These are phyloP conservation scores for Nymphalis io DNA, from an alignment of 1,140 invertebrate species.

Conservation along the genomic window DNA sequence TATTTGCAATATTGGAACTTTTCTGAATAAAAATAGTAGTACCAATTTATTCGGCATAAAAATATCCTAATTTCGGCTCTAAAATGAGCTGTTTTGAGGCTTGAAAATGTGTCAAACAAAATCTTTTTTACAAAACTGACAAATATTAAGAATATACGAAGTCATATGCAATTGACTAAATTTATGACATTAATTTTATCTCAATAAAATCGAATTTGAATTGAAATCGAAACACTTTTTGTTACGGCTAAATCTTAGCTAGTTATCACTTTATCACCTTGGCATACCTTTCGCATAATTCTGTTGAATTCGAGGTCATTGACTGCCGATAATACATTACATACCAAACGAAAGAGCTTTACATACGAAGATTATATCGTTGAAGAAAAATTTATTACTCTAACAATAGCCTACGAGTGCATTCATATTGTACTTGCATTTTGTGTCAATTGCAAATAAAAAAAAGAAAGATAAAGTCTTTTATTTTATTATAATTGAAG, in stretches of 20 bases:
- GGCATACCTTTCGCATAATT: constrained; percentile 64
- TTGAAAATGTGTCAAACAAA: too few species aligned
- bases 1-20: too few species aligned
- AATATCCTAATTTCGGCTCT: too few species aligned
- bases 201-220: constrained; percentile 12
- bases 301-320: constrained; percentile 59
- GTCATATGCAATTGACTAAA: background rate
- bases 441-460: constrained; percentile 7
- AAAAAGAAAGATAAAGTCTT: background rate
- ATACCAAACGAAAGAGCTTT: constrained; percentile 34
- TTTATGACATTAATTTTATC: constrained; percentile 4
- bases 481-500: background rate
- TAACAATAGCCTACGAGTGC: constrained; percentile 26
- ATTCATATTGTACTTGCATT: constrained; percentile 15
- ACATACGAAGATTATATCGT: constrained; percentile 37
- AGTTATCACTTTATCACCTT: constrained; percentile 70
- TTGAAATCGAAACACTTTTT: constrained; percentile 22
- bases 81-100: too few species aligned
- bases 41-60: too few species aligned
- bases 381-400: constrained; percentile 29
- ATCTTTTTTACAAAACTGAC: too few species aligned
- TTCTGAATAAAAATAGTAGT: too few species aligned
- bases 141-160: too few species aligned
- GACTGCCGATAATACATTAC: constrained; percentile 45
- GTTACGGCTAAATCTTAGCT: constrained; percentile 42